Evolutionary conservation across 2,888 invertebrate genomes (phyloP), one percentile per base, ranked within the genome.

Genomic region (Lepidocyrtinus sp.): DNA sequence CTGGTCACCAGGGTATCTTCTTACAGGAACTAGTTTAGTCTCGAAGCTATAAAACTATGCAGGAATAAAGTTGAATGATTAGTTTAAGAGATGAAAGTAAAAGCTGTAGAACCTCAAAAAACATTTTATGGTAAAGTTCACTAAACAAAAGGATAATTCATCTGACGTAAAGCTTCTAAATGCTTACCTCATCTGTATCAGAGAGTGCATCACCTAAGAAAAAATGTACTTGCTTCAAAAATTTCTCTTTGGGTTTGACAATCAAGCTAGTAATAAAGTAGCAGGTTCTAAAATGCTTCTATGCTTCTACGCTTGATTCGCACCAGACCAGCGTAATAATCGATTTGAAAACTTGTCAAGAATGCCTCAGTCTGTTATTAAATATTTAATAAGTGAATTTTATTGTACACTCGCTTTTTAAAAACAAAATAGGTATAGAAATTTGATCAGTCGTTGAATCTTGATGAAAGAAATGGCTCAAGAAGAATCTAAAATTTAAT

Each of bases 1-100:
- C 12, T 12, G n/a, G 17, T 50, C 50, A 50, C 15, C 15, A 50
- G 50, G 17, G 50, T 50, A 17, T n/a, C 50, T 50, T 7, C 5
- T 50, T 50, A n/a, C 17, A 50, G 36, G 5, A 7, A 12, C n/a
- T 36, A 36, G 36, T 36, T 36, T n/a, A n/a, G n/a, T n/a, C n/a
- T n/a, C n/a, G n/a, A n/a, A 50, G 17, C 5, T 50, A n/a, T 15
- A 50, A 12, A 50, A 50, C 50, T 50, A 50, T 15, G n/a, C n/a
- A n/a, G n/a, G n/a, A n/a, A n/a, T 50, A 50, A 50, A 50, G 50
- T 50, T 50, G 50, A 50, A 50, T 50, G 50, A 50, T 50, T 50
- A 12, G 50, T 50, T 50, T 50, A 36, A 36, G 36, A 12, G 17
- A 50, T 50, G 50, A 50, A 50, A 50, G 50, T 50, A 50, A 50